A percentile compares a stretch with the other conserved stretches of the same genome.
Evolutionary conservation across 2,888 invertebrate species (phyloP).

Genomic region (Chalcis sispes): DNA sequence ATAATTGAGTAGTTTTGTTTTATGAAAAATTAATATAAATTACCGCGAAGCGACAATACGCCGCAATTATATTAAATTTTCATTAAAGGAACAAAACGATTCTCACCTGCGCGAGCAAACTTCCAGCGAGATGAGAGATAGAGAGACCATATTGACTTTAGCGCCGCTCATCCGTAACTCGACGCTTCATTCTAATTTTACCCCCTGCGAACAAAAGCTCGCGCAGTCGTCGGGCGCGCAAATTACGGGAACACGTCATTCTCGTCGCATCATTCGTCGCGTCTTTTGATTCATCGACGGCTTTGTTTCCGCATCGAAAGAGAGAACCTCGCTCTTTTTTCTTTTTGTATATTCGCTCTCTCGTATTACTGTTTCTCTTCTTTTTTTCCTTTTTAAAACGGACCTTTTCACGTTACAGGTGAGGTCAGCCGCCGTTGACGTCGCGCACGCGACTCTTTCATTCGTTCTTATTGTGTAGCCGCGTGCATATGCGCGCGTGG

Average conservation of each 20-base stretch:
- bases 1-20: too few relatives aligned
- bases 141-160: conserved; percentile 23
- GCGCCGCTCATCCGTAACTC: background rate
- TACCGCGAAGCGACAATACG: too few relatives aligned
- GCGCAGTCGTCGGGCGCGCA: background rate
- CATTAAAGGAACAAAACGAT: too few relatives aligned
- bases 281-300: conserved; percentile 16
- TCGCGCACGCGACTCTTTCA: background rate
- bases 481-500: too few relatives aligned
- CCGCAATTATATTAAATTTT: too few relatives aligned
- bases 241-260: conserved; percentile 4
- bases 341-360: background rate
- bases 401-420: background rate
- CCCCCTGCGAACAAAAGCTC: conserved; percentile 1
- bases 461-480: background rate
- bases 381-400: background rate
- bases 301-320: background rate
- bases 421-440: conserved; percentile 21
- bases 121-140: background rate
- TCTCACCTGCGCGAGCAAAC: background rate
- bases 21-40: too few relatives aligned
- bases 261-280: background rate
- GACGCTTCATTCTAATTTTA: conserved; percentile 20
- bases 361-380: background rate
- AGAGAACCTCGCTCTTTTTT: background rate